Percentiles rank a stretch among this genome's conserved stretches.
Conservation (phyloP, 2,113 vertebrate genomes). For the Rhea americana region DNA sequence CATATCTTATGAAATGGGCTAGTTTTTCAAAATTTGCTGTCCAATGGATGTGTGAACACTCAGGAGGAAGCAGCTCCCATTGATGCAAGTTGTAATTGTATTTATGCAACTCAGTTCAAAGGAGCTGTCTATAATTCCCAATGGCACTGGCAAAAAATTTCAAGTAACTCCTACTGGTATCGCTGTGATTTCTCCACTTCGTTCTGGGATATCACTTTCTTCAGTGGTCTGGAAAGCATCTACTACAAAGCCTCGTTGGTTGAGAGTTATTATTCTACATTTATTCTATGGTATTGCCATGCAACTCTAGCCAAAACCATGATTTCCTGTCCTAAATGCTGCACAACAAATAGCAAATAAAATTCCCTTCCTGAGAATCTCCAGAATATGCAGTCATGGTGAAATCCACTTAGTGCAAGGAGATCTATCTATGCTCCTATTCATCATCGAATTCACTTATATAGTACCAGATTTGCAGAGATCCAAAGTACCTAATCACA, state of each 20-base stretch:
- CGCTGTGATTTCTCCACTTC: neutral
- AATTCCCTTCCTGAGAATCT: neutral
- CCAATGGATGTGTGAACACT: neutral
- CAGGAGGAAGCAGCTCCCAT: neutral
- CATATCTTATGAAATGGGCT: no score
- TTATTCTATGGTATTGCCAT: neutral
- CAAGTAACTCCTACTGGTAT: neutral
- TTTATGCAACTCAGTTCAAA: neutral
- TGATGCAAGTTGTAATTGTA: neutral
- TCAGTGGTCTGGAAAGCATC: neutral
- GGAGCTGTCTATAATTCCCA: neutral
- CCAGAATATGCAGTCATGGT: neutral
- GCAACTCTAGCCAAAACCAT: neutral
- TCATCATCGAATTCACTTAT: neutral
- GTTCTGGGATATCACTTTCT: neutral
- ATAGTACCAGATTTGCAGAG: neutral
- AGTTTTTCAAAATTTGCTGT: neutral
- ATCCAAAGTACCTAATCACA: neutral
- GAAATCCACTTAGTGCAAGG: neutral
- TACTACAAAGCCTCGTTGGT: neutral
- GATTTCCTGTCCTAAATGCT: neutral
- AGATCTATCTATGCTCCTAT: neutral
- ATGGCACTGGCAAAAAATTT: neutral
- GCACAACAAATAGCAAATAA: neutral
- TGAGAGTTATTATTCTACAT: neutral